Evolutionary conservation across 2,797 vertebrate species (phyloP).

Genomic region (Chelon auratus): DNA sequence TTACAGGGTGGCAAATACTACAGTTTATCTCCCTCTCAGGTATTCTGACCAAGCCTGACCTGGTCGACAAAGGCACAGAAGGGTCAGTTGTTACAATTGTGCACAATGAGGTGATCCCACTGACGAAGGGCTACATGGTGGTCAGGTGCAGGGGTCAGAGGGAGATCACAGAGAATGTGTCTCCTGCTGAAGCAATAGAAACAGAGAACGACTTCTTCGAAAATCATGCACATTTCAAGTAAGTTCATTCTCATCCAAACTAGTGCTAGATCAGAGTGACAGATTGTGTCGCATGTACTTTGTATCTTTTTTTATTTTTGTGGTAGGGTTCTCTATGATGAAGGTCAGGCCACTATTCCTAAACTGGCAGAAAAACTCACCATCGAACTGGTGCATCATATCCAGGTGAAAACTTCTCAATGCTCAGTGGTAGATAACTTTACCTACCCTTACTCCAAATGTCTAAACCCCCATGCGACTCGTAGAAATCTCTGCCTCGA

Average conservation of each 20-base stretch:
- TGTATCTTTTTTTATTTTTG: constrained; percentile 20
- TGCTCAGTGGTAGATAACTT: not conserved
- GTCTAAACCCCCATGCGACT: constrained; percentile 4
- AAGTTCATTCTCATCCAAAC: not conserved
- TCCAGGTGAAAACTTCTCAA: constrained; percentile 77
- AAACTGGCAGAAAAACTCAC: constrained; percentile 88
- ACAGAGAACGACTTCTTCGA: constrained; percentile 88
- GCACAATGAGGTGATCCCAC: constrained; percentile 82
- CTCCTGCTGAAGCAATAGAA: constrained; percentile 81
- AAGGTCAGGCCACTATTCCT: constrained; percentile 84
- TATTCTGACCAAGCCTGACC: constrained; percentile 93
- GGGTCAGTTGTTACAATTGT: constrained; percentile 81
- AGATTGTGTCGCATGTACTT: not conserved
- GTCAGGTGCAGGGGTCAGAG: constrained; percentile 92
- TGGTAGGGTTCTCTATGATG: constrained; percentile 80
- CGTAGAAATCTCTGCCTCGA: constrained; percentile 74
- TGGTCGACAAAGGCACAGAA: constrained; percentile 91
- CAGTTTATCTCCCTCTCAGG: constrained; percentile 74
- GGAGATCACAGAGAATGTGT: constrained; percentile 84
- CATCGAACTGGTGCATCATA: constrained; percentile 88
- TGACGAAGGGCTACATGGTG: constrained; percentile 93
- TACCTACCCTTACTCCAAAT: not conserved
- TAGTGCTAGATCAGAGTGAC: not conserved
- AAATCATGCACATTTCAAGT: constrained; percentile 73
- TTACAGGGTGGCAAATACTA: too few relatives aligned